Conservation (phyloP, 2,888 invertebrate genomes). For the Torymus texanus region DNA sequence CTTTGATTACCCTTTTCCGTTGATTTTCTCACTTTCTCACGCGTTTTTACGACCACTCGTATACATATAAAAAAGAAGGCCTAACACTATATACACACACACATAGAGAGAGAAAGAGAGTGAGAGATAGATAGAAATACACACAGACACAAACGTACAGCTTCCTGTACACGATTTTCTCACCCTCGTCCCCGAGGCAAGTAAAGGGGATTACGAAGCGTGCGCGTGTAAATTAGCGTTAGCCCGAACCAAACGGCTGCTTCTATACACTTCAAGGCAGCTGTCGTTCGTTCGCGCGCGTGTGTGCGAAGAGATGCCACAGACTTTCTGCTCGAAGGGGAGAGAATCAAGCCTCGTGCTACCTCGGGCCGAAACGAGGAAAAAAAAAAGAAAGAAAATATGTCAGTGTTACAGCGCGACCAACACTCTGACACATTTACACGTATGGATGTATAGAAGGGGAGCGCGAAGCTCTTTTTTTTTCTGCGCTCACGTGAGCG, state of each 20-base stretch:
- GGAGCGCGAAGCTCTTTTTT: background rate
- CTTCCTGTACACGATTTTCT: background rate
- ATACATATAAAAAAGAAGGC: background rate
- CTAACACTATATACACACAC: no score
- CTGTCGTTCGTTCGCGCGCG: no score
- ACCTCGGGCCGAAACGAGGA: background rate
- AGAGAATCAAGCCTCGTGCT: no score
- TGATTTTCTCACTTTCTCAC: constrained; percentile 39
- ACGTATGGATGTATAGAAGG: background rate
- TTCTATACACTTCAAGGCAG: no score
- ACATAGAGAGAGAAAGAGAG: background rate
- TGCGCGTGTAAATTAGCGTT: constrained; percentile 13
- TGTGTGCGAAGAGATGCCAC: no score
- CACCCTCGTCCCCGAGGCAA: background rate
- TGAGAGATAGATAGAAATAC: constrained; percentile 14
- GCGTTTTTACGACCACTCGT: constrained; percentile 22
- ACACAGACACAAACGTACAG: background rate
- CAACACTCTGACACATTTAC: no score
- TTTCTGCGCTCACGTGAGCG: constrained; percentile 12
- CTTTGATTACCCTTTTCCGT: constrained; percentile 41
- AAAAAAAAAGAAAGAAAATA: constrained; percentile 8
- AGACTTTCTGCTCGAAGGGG: no score
- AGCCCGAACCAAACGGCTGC: background rate
- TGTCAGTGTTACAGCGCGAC: constrained; percentile 41
- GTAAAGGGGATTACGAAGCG: background rate